Percentiles rank a stretch among this genome's conserved stretches.
Evolutionary conservation across 2,113 vertebrate genomes (phyloP).

Genomic region (Neodon shergylaensis): DNA sequence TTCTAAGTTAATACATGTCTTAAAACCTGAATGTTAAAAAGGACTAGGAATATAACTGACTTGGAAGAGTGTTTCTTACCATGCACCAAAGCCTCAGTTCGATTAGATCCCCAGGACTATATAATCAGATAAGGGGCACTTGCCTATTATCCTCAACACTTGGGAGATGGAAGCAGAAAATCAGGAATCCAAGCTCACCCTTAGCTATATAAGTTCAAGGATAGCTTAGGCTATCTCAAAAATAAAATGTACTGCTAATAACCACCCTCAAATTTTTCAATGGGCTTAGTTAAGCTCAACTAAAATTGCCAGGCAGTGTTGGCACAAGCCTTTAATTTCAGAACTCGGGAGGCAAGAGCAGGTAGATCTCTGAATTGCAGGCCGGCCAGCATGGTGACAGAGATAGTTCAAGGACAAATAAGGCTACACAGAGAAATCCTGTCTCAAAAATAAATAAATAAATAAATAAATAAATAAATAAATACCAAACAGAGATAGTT

Average conservation of each 20-base stretch:
- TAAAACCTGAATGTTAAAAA: background rate
- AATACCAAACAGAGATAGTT: background rate
- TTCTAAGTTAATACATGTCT: background rate
- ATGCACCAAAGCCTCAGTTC: background rate
- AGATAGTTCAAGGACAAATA: background rate
- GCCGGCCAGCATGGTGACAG: background rate
- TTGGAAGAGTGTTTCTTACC: background rate
- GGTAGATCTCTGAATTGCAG: background rate
- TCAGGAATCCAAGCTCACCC: background rate
- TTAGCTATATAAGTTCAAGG: background rate
- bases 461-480: background rate
- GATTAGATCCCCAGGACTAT: background rate
- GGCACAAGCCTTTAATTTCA: background rate
- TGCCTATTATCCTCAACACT: background rate
- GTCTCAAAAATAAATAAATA: background rate
- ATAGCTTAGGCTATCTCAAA: background rate
- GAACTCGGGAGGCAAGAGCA: background rate
- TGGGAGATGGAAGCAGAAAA: background rate
- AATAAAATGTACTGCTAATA: background rate
- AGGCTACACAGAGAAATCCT: background rate
- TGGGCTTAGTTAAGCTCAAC: background rate
- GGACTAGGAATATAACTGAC: background rate
- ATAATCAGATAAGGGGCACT: background rate
- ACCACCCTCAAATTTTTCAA: background rate
- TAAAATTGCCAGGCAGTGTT: background rate